A percentile compares a stretch with the other conserved stretches of the same genome.
These are phyloP conservation scores for Telenomus remus DNA, from an alignment of 1,140 invertebrate genomes.

Conservation along the genomic window DNA sequence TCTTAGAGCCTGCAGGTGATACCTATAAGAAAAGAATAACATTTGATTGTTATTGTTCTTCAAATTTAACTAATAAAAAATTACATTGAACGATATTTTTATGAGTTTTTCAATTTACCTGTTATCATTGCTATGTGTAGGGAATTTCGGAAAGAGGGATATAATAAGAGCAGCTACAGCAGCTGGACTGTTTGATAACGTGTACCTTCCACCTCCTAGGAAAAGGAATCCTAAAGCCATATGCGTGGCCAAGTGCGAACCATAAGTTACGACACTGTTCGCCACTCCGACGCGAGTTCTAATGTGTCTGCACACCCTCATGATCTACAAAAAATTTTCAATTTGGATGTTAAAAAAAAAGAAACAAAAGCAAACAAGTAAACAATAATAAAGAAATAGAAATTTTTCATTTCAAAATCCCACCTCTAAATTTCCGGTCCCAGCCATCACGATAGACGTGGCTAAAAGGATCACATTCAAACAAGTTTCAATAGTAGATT, in stretches of 20 bases:
- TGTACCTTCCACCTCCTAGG: conserved; percentile 93
- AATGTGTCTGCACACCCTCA: conserved; percentile 90
- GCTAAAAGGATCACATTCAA: conserved; percentile 88
- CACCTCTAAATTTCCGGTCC: conserved; percentile 92
- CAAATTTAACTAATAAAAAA: too few species aligned
- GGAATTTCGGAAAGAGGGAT: conserved; percentile 97
- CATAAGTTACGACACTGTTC: conserved; percentile 86
- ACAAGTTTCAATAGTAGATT: conserved; percentile 92
- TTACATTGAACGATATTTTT: too few species aligned
- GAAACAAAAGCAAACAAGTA: not conserved
- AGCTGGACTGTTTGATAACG: conserved; percentile 87
- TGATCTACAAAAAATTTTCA: conserved; percentile 61
- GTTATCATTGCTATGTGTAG: conserved; percentile 96
- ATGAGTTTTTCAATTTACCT: conserved; percentile 75
- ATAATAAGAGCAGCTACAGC: conserved; percentile 92
- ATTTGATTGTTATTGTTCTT: too few species aligned
- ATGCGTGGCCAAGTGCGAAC: conserved; percentile 94
- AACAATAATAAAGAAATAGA: not conserved
- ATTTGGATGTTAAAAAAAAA: not conserved
- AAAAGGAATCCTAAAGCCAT: conserved; percentile 95
- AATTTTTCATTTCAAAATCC: conserved; percentile 26
- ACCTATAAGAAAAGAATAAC: conserved; percentile 75
- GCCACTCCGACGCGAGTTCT: conserved; percentile 82
- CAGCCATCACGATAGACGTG: conserved; percentile 93
- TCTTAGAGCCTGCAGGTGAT: conserved; percentile 95